Evolutionary conservation across 2,888 invertebrate species (phyloP), one percentile per base, ranked within the genome.

Genomic region (Heliconius charithonia): DNA sequence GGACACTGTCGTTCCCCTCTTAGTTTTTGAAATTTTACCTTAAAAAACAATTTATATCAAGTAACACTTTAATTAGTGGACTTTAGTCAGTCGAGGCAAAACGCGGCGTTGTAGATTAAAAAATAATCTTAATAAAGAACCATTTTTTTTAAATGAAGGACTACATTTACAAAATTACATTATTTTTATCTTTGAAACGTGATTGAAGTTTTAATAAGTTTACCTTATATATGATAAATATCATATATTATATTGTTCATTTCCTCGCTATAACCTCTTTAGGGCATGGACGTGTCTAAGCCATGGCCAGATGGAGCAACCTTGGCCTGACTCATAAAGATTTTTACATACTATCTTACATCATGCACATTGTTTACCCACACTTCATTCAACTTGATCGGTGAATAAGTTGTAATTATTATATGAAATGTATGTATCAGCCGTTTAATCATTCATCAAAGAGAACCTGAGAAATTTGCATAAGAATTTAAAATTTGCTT

Each of bases 311-410:
- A 45, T 75, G 25, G 63, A 72, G 56, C 56, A 79, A 72, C 82
- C 81, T 80, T 80, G 77, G 78, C 82, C 80, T 75, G 79, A 77
- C 78, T 78, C 78, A 78, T 77, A 79, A 78, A 79, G 73, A 73
- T 79, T 81, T 80, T 71, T 73, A 80, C 75, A 79, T 79, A 82
- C 63, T 69, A 78, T 80, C 81, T 79, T 74, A 78, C 76, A 80
- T 82, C 82, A 77, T 76, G 79, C 76, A 45, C 56, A 78, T 79
- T 80, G 77, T 76, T 80, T 76, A 73, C 82, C 81, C 82, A 82
- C 82, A 77, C 79, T 73, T 51, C n/a, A 65, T 72, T 62, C 63
- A 37, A 65, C 22, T 72, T 19, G 37, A 4, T 59, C 12, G 56
- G 59, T 59, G 41, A 41, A 69, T 69, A 69, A 69, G 41, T 69